These are phyloP conservation scores for Parotia lawesii DNA, from an alignment of 2,113 vertebrate species.

Conservation along the genomic window DNA sequence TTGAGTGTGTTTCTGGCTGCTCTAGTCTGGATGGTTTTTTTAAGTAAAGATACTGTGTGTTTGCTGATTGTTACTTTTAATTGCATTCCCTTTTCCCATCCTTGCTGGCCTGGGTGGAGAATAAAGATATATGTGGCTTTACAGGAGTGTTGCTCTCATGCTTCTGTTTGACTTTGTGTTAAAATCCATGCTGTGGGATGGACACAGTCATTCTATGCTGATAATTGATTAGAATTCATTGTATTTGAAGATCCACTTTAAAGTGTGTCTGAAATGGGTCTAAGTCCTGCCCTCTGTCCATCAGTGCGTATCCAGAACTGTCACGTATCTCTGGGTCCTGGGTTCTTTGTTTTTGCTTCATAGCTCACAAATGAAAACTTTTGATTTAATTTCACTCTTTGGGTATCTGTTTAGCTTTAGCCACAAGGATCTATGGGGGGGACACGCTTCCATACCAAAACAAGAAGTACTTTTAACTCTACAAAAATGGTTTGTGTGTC, in stretches of 20 bases:
- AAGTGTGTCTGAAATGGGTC: not conserved
- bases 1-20: conserved; percentile 15
- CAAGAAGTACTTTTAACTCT: not conserved
- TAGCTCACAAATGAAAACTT: not conserved
- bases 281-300: not conserved
- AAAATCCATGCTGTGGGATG: not conserved
- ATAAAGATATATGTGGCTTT: conserved; percentile 38
- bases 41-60: not conserved
- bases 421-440: not conserved
- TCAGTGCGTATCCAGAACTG: not conserved
- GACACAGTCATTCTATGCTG: not conserved
- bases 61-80: conserved; percentile 38
- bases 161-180: conserved; percentile 8
- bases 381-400: not conserved
- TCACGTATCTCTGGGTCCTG: not conserved
- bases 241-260: not conserved
- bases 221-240: not conserved
- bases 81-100: conserved; percentile 20
- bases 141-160: not conserved
- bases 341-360: not conserved
- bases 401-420: not conserved
- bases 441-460: not conserved
- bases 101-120: conserved; percentile 52
- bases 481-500: not conserved
- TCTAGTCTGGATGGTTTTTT: not conserved